Conservation (phyloP, 2,888 invertebrate genomes). For the Odontocolon sp. region DNA sequence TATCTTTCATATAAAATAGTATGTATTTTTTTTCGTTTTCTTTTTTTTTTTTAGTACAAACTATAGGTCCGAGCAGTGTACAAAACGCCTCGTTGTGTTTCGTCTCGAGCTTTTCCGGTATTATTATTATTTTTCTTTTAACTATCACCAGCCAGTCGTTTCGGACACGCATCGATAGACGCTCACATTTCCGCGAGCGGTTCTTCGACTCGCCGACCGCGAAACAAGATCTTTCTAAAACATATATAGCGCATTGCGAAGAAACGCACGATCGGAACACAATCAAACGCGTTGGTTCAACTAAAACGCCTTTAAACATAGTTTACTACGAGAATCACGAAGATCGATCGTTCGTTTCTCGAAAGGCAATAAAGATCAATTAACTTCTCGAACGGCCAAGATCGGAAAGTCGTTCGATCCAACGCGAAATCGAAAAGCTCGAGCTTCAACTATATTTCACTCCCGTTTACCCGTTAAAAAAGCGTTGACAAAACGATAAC, state of each 20-base stretch:
- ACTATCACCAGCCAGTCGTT: slow-evolving; percentile 25
- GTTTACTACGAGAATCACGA: too few relatives aligned
- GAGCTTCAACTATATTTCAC: slow-evolving; percentile 20
- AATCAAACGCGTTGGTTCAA: slow-evolving; percentile 1
- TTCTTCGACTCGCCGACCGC: slow-evolving; percentile 15
- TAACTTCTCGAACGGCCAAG: slow-evolving; percentile 7
- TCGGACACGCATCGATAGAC: not conserved
- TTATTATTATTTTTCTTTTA: not conserved
- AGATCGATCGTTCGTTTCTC: slow-evolving; percentile 24
- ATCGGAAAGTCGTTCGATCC: too few relatives aligned
- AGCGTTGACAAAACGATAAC: slow-evolving; percentile 40
- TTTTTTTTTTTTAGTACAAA: slow-evolving; percentile 52
- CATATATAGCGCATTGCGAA: slow-evolving; percentile 42
- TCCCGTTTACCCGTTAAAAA: slow-evolving; percentile 25
- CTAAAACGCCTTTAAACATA: too few relatives aligned
- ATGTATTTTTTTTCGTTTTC: not conserved
- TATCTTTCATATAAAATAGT: too few relatives aligned
- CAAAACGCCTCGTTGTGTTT: slow-evolving; percentile 45
- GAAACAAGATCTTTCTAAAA: slow-evolving; percentile 22
- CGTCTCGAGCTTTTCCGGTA: not conserved
- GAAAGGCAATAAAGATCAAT: slow-evolving; percentile 25
- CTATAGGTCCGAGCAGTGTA: slow-evolving; percentile 50
- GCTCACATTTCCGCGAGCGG: not conserved
- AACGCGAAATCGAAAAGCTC: slow-evolving; percentile 28
- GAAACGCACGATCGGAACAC: slow-evolving; percentile 41